Percentiles rank a stretch among this genome's conserved stretches.
phyloP scores from a whole-genome alignment of 2,113 vertebrate genomes.

The Mustela nigripes region DNA sequence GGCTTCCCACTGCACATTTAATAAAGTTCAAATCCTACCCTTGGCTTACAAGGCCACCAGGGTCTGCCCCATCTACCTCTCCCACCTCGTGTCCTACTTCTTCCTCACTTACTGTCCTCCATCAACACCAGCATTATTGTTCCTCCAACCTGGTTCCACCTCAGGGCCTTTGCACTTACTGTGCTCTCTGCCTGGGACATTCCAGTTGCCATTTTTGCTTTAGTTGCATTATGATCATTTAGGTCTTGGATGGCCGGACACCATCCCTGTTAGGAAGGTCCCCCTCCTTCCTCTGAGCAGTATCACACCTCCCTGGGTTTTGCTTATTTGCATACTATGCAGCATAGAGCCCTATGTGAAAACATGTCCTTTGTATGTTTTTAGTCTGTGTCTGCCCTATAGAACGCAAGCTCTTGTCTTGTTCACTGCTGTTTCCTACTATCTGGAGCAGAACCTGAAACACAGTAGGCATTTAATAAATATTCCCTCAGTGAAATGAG shows the following conservation, averaged over 20 bases:
- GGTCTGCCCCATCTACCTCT: background rate
- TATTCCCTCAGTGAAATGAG: background rate
- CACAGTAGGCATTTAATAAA: background rate
- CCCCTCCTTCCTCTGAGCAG: background rate
- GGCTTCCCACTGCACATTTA: background rate
- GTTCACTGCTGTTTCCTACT: background rate
- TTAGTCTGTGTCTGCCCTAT: background rate
- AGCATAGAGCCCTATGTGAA: background rate
- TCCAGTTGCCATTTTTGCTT: background rate
- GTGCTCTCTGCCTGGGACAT: background rate
- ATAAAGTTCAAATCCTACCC: background rate
- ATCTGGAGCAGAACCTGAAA: background rate
- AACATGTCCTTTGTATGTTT: background rate
- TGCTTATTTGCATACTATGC: background rate
- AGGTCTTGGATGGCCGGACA: background rate
- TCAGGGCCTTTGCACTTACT: background rate
- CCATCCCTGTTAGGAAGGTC: too few relatives aligned
- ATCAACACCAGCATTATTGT: background rate
- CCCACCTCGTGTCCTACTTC: fast-evolving
- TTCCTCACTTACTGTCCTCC: background rate
- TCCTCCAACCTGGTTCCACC: background rate
- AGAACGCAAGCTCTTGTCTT: background rate
- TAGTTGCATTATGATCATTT: too few relatives aligned
- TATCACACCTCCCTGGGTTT: background rate
- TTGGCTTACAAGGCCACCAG: background rate